Percentiles rank a stretch among this genome's conserved stretches.
phyloP scores from a whole-genome alignment of 2,888 invertebrate species.

The Aspidiotus destructor region DNA sequence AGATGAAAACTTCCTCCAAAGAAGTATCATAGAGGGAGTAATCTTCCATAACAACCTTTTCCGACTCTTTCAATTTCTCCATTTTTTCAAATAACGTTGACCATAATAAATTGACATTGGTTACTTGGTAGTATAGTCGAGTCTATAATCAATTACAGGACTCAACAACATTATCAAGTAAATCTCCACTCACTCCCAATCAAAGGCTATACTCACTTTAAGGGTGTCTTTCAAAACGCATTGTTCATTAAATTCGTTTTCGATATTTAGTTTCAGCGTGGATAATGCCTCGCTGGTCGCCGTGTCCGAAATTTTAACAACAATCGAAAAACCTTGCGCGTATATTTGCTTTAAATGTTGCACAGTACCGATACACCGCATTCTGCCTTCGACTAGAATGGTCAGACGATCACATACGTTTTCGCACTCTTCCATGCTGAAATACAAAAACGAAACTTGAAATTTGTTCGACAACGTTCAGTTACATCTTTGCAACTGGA shows the following conservation, averaged over 20 bases:
- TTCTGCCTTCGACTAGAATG: slow-evolving; percentile 62
- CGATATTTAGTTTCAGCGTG: slow-evolving; percentile 47
- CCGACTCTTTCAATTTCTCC: slow-evolving; percentile 44
- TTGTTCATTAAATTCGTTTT: slow-evolving; percentile 45
- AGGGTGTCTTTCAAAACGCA: slow-evolving; percentile 61
- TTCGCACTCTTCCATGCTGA: slow-evolving; percentile 84
- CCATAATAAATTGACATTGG: slow-evolving; percentile 41
- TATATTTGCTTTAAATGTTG: slow-evolving; percentile 61
- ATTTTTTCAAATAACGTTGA: slow-evolving; percentile 43
- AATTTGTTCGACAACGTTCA: not conserved
- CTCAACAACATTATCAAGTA: not conserved
- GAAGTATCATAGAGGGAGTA: slow-evolving; percentile 44
- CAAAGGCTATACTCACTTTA: slow-evolving; percentile 45
- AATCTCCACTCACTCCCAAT: not conserved
- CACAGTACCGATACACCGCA: slow-evolving; percentile 63
- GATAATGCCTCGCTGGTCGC: slow-evolving; percentile 37
- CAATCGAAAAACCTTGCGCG: slow-evolving; percentile 58
- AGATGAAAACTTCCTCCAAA: slow-evolving; percentile 46
- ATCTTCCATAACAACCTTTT: slow-evolving; percentile 40
- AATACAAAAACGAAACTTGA: slow-evolving; percentile 33
- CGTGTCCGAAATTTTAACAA: slow-evolving; percentile 43
- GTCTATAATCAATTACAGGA: slow-evolving; percentile 40
- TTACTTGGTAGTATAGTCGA: slow-evolving; percentile 44
- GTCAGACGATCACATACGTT: slow-evolving; percentile 65
- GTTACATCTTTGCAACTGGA: too few relatives aligned